Percentiles rank a stretch among this genome's conserved stretches.
These are phyloP conservation scores for Echinarachnius parma DNA, from an alignment of 53 echinoderm and acorn worm genomes.

Conservation along the genomic window DNA sequence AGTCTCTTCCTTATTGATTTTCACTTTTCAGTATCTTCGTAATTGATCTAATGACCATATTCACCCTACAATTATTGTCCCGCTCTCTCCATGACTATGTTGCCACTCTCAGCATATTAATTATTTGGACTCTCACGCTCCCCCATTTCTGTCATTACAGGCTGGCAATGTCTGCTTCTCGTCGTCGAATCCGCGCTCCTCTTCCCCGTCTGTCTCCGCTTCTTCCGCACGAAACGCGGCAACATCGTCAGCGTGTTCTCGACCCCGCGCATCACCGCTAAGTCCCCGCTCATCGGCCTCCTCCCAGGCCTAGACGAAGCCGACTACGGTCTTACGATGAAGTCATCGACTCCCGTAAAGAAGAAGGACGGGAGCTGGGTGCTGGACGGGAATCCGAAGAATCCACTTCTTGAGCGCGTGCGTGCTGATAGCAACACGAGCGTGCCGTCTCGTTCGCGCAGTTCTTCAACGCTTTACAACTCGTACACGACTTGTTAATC, in stretches of 20 bases:
- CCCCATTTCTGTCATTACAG: conserved; percentile 27
- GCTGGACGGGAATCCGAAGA: not conserved
- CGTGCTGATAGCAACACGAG: not conserved
- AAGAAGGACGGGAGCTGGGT: not conserved
- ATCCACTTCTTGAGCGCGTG: conserved; percentile 1
- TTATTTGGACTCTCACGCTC: too few species aligned
- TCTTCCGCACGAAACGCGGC: conserved; percentile 67
- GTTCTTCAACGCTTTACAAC: conserved; percentile 12
- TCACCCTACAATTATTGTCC: too few species aligned
- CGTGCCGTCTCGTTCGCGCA: not conserved
- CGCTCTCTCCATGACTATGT: too few species aligned
- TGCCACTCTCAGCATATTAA: too few species aligned
- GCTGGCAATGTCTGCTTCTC: conserved; percentile 67
- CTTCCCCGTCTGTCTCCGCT: conserved; percentile 59
- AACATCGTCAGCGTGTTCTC: conserved; percentile 77
- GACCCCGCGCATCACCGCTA: conserved; percentile 12
- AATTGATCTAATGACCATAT: too few species aligned
- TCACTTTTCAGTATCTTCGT: too few species aligned
- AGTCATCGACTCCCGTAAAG: not conserved
- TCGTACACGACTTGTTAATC: conserved; percentile 8
- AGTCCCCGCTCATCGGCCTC: not conserved
- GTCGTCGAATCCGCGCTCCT: conserved; percentile 58
- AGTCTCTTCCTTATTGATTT: too few species aligned
- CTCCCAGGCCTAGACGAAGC: not conserved
- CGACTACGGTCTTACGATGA: not conserved